Conservation (phyloP, 1,140 invertebrate species). For the Meloidogyne floridensis region DNA sequence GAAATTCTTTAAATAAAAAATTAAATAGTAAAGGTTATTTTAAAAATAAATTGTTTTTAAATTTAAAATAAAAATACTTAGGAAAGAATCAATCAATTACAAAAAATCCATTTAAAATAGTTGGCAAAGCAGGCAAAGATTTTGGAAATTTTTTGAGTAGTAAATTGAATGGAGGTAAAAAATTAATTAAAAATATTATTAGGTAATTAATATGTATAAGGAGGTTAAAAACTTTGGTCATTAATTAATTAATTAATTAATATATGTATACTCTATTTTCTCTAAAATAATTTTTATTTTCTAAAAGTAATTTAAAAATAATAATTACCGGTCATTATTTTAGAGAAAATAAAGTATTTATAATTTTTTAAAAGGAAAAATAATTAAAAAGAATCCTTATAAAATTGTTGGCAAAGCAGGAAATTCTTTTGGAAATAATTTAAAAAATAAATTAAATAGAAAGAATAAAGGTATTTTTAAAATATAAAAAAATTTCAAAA, state of each 20-base stretch:
- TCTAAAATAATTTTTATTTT: no score
- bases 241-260: no score
- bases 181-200: background rate
- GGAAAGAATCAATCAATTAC: background rate
- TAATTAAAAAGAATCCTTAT: no score
- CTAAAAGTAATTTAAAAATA: no score
- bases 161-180: background rate
- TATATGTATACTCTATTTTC: no score
- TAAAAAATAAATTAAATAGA: conserved; percentile 7
- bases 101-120: conserved; percentile 7
- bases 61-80: background rate
- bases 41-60: background rate
- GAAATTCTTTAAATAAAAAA: conserved; percentile 8
- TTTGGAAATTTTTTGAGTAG: background rate
- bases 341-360: no score
- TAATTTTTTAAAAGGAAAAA: no score
- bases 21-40: background rate
- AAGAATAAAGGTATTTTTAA: background rate
- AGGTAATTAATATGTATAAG: no score
- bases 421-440: background rate
- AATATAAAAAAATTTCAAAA: background rate
- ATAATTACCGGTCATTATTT: no score
- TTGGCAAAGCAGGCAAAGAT: background rate
- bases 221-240: no score
- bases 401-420: no score